Percentiles rank a stretch among this genome's conserved stretches.
These are phyloP conservation scores for Campylomormyrus tamandua DNA, from an alignment of 2,113 vertebrate genomes.

Conservation along the genomic window DNA sequence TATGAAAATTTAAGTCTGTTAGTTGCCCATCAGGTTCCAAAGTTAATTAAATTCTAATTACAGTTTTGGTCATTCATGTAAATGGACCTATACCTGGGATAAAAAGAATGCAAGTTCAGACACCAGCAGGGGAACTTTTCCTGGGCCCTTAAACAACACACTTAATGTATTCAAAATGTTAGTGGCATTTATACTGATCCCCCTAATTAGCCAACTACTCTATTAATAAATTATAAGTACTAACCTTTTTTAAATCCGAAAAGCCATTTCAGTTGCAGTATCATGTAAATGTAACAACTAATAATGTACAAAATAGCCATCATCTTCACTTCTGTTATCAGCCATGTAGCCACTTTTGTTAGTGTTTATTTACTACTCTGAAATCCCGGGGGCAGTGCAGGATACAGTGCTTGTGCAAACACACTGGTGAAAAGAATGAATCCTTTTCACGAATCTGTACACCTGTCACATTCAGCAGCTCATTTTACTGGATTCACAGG, in stretches of 20 bases:
- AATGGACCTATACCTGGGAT: background rate
- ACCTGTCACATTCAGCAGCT: background rate
- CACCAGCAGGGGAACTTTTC: background rate
- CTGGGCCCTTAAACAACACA: background rate
- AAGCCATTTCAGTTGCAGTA: background rate
- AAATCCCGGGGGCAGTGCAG: background rate
- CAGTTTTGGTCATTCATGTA: background rate
- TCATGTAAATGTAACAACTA: background rate
- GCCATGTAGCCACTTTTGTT: background rate
- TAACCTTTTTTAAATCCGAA: background rate
- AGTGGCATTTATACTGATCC: background rate
- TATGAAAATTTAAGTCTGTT: background rate
- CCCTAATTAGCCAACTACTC: background rate
- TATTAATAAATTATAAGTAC: background rate
- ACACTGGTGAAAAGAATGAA: background rate
- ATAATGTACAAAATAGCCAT: background rate
- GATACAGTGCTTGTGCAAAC: background rate
- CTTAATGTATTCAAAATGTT: background rate
- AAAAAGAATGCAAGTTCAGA: background rate
- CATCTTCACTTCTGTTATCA: background rate
- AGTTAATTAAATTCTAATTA: background rate
- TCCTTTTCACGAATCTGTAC: background rate
- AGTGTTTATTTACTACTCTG: background rate
- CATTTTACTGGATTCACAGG: background rate
- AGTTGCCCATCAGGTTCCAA: background rate